phyloP scores from a whole-genome alignment of 2,797 vertebrate genomes.

The Aselliscus stoliczkanus region DNA sequence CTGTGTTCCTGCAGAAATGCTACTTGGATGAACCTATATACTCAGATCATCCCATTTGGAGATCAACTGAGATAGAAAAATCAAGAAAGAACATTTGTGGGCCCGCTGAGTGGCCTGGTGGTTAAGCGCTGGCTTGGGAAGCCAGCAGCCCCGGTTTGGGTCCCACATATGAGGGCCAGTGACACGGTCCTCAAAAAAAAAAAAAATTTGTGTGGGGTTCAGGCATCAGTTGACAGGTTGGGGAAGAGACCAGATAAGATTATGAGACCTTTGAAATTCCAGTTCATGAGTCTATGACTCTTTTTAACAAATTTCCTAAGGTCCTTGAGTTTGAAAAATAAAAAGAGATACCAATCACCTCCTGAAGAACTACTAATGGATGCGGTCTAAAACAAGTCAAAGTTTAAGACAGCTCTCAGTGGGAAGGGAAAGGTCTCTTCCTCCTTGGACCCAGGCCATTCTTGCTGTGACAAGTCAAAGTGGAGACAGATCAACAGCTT shows the following conservation, averaged over 20 bases:
- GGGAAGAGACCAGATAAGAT: neutral
- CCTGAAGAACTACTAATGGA: neutral
- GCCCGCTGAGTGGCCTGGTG: too few species aligned
- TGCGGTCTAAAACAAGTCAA: neutral
- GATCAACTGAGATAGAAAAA: neutral
- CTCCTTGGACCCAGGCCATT: neutral
- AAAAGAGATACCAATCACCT: neutral
- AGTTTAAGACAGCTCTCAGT: neutral
- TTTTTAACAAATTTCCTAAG: neutral
- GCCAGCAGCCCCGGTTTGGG: too few species aligned
- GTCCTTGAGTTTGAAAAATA: neutral
- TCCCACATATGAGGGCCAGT: too few species aligned
- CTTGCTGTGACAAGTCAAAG: neutral
- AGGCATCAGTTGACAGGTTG: neutral
- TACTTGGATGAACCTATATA: neutral
- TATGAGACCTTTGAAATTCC: neutral
- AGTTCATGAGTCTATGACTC: neutral
- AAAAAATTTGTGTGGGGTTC: neutral
- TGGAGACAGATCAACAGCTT: neutral
- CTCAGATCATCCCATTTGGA: neutral
- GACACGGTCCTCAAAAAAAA: too few species aligned
- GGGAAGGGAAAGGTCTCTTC: neutral
- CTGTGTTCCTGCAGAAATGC: neutral
- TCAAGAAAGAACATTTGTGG: slow-evolving; percentile 17
- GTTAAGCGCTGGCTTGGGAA: too few species aligned